A percentile compares a stretch with the other conserved stretches of the same genome.
Evolutionary conservation across 2,113 vertebrate species (phyloP).

Genomic region (Murina feae): DNA sequence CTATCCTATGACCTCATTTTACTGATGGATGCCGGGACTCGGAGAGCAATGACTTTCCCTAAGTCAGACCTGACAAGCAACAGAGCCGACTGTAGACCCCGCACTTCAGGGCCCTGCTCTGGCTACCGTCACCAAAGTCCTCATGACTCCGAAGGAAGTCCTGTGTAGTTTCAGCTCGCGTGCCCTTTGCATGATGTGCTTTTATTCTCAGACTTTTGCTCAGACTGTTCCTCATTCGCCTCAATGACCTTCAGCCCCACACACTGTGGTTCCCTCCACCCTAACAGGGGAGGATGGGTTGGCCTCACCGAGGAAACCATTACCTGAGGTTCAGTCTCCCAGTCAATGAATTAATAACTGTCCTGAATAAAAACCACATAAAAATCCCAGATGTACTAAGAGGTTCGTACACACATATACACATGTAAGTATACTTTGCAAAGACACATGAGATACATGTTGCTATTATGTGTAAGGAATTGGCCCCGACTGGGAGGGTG

Average conservation of each 20-base stretch:
- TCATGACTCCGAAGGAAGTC: background rate
- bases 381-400: background rate
- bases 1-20: conserved; percentile 1
- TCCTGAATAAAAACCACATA: background rate
- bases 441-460: background rate
- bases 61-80: background rate
- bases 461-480: background rate
- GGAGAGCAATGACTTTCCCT: background rate
- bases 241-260: background rate
- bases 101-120: background rate
- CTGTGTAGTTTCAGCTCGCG: background rate
- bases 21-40: background rate
- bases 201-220: background rate
- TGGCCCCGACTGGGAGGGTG: background rate
- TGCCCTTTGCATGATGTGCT: background rate
- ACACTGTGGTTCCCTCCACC: background rate
- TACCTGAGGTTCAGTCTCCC: background rate
- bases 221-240: background rate
- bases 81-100: background rate
- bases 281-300: background rate
- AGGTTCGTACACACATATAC: background rate
- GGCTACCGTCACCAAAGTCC: background rate
- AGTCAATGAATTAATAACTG: background rate
- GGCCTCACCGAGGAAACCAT: background rate
- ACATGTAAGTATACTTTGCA: background rate